Evolutionary conservation across 2,113 vertebrate species (phyloP).

Genomic region (Electrona antarctica): DNA sequence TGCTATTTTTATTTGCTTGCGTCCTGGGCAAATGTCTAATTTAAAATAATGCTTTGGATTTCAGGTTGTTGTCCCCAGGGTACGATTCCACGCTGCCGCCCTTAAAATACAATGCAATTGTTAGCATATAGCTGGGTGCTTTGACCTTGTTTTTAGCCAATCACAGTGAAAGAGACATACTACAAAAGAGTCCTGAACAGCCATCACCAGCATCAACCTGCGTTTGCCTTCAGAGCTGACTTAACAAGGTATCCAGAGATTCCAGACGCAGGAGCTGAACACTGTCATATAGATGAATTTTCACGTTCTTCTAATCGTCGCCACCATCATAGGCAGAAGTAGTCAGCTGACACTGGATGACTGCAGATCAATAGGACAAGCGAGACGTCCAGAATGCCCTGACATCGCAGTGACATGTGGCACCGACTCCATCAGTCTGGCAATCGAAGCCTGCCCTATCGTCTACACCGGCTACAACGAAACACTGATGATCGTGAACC

Average conservation of each 20-base stretch:
- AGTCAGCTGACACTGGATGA: slow-evolving; percentile 40
- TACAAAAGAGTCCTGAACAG: slow-evolving; percentile 58
- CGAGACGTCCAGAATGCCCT: slow-evolving; percentile 50
- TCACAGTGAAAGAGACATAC: slow-evolving; percentile 48
- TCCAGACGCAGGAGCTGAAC: background rate
- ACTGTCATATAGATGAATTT: slow-evolving; percentile 47
- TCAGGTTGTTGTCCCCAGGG: slow-evolving; percentile 52
- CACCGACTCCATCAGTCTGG: slow-evolving; percentile 52
- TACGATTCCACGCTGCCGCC: no score
- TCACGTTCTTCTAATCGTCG: slow-evolving; percentile 45
- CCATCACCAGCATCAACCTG: slow-evolving; percentile 16
- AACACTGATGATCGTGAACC: slow-evolving; percentile 73
- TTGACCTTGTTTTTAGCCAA: slow-evolving; percentile 70
- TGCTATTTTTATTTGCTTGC: no score
- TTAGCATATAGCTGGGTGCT: slow-evolving; percentile 34
- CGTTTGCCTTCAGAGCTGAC: slow-evolving; percentile 2
- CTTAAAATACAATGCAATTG: slow-evolving; percentile 40
- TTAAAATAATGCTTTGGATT: slow-evolving; percentile 43
- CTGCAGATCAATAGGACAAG: slow-evolving; percentile 37
- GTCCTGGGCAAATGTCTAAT: no score
- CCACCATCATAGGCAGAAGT: slow-evolving; percentile 48
- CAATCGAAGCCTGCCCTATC: slow-evolving; percentile 46
- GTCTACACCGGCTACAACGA: slow-evolving; percentile 80
- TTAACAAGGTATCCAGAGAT: slow-evolving; percentile 4
- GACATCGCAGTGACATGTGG: slow-evolving; percentile 77